Evolutionary conservation across 2,113 vertebrate genomes (phyloP).

Genomic region (Cairina moschata): DNA sequence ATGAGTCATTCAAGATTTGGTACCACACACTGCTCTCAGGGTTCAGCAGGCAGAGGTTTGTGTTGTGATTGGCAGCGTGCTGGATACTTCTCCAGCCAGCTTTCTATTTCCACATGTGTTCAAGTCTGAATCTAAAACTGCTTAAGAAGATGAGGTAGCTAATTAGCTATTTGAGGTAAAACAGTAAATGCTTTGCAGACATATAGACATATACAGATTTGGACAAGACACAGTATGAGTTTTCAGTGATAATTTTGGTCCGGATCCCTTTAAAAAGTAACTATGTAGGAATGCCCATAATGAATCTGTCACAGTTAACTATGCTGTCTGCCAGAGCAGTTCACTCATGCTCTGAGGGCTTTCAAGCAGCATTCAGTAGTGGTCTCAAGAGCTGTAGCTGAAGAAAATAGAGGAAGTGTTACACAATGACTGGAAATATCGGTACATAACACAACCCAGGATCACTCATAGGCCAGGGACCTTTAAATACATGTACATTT

Average conservation of each 20-base stretch:
- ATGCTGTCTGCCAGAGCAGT: rapidly evolving
- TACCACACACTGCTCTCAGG: not conserved
- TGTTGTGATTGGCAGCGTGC: not conserved
- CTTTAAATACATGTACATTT: not conserved
- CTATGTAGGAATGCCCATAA: not conserved
- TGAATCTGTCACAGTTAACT: not conserved
- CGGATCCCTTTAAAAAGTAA: not conserved
- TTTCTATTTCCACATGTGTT: not conserved
- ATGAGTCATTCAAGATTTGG: not conserved
- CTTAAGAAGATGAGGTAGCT: not conserved
- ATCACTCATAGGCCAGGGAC: not conserved
- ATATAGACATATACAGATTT: not conserved
- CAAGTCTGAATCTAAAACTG: not conserved
- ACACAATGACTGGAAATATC: rapidly evolving
- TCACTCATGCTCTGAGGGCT: not conserved
- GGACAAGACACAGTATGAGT: not conserved
- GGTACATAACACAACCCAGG: not conserved
- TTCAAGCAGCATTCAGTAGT: not conserved
- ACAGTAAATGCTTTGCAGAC: not conserved
- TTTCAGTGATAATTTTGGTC: not conserved
- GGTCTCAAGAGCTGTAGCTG: not conserved
- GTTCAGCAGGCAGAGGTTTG: not conserved
- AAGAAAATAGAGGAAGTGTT: not conserved
- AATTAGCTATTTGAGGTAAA: not conserved
- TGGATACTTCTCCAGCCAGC: not conserved